Conservation (phyloP, 2,113 vertebrate genomes). For the Cacatua alba region DNA sequence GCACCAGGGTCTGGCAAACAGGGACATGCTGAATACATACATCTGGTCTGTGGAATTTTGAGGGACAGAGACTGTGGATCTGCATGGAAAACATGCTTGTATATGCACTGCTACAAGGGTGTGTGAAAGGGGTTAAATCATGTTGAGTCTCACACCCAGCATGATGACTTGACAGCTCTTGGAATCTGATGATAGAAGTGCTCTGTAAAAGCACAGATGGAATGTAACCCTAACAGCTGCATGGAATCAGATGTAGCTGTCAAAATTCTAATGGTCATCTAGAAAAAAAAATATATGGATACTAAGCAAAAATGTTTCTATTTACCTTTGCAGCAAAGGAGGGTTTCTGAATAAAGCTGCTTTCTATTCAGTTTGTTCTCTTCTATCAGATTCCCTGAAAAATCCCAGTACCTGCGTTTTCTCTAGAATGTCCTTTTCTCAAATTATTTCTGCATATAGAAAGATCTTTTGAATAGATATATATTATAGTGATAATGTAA, state of each 20-base stretch:
- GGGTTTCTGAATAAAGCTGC: not conserved
- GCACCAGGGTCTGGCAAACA: not conserved
- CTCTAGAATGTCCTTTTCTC: not conserved
- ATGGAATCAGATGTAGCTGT: not conserved
- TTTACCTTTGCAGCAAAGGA: not conserved
- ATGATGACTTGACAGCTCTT: not conserved
- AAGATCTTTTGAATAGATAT: slow-evolving; percentile 13
- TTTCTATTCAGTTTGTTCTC: not conserved
- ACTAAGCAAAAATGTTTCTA: not conserved
- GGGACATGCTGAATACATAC: not conserved
- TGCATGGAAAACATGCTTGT: not conserved
- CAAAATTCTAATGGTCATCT: not conserved
- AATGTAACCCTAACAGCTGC: not conserved
- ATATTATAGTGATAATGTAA: slow-evolving; percentile 23
- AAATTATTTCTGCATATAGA: slow-evolving; percentile 3
- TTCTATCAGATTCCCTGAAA: not conserved
- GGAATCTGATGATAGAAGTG: not conserved
- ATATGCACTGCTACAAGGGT: not conserved
- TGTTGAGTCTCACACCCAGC: not conserved
- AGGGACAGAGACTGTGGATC: not conserved
- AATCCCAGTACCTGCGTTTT: not conserved
- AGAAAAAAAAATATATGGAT: not conserved
- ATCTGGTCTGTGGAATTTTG: not conserved
- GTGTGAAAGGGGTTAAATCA: not conserved
- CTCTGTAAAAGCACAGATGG: not conserved